phyloP scores from a whole-genome alignment of 1,140 invertebrate species.

The Pentalonia nigronervosa region DNA sequence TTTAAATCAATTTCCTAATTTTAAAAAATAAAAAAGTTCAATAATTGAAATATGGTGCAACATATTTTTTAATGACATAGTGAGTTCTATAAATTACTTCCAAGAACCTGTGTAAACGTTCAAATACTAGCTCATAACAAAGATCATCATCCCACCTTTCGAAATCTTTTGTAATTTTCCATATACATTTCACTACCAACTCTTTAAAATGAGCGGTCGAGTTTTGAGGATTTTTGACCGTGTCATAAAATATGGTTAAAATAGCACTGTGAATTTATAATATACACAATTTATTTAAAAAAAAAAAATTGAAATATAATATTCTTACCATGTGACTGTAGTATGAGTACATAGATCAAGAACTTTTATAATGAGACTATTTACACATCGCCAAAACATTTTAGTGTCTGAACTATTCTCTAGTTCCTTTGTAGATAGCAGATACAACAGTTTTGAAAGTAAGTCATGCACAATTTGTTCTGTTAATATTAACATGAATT shows the following conservation, averaged over 20 bases:
- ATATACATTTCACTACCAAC: conserved; percentile 62
- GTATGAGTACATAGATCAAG: conserved; percentile 62
- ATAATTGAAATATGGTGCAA: not conserved
- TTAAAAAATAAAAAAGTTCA: conserved; percentile 20
- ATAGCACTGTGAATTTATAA: conserved; percentile 60
- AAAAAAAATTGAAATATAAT: not conserved
- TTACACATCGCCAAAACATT: conserved; percentile 61
- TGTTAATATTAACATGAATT: conserved; percentile 46
- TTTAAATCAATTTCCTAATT: conserved; percentile 61
- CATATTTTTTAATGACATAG: not conserved
- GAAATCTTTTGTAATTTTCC: conserved; percentile 61
- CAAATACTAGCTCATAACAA: conserved; percentile 60
- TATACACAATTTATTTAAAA: not conserved
- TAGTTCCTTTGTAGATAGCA: conserved; percentile 12
- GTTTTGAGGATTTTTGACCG: conserved; percentile 57
- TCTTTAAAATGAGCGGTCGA: conserved; percentile 60
- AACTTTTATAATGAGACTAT: conserved; percentile 61
- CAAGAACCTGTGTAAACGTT: conserved; percentile 61
- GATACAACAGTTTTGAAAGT: conserved; percentile 38
- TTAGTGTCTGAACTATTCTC: conserved; percentile 19
- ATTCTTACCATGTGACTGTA: conserved; percentile 60
- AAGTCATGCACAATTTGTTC: conserved; percentile 49
- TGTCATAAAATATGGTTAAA: conserved; percentile 61
- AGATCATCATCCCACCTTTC: conserved; percentile 61
- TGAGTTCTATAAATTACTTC: conserved; percentile 58